Conservation (phyloP, 92 coral and sea anemone species). For the Parazoanthus darwini region DNA sequence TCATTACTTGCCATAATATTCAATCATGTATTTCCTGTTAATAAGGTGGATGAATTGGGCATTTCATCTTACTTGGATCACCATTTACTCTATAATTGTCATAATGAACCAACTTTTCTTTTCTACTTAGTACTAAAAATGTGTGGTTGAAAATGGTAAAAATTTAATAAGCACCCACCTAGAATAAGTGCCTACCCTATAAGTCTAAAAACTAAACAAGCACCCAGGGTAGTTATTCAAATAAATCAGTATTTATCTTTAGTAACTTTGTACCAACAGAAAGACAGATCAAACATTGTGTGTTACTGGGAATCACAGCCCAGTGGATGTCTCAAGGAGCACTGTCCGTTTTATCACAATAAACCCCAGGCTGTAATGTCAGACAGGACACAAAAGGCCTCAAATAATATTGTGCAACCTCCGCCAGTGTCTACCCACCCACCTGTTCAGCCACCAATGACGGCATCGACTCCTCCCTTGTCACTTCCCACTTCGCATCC, state of each 20-base stretch:
- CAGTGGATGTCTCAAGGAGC: slow-evolving; percentile 73
- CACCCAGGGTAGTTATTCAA: no score
- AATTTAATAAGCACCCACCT: no score
- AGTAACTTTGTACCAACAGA: slow-evolving; percentile 51
- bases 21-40: no score
- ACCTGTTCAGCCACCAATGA: slow-evolving; percentile 11
- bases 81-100: no score
- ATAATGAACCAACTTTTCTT: no score
- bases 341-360: slow-evolving; percentile 78
- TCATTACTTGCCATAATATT: no score
- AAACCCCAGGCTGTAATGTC: slow-evolving; percentile 59
- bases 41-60: no score
- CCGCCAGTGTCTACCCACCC: background rate
- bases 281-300: slow-evolving; percentile 57
- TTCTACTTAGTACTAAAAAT: no score
- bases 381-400: background rate
- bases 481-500: background rate
- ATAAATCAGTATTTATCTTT: background rate
- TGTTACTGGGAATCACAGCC: slow-evolving; percentile 85
- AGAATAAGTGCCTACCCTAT: no score
- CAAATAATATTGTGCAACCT: background rate
- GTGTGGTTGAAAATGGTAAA: no score
- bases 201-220: no score
- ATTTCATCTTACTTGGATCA: no score
- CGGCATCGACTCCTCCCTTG: slow-evolving; percentile 4